A percentile compares a stretch with the other conserved stretches of the same genome.
phyloP scores from a whole-genome alignment of 2,797 vertebrate genomes.

The Myotis findleyi region DNA sequence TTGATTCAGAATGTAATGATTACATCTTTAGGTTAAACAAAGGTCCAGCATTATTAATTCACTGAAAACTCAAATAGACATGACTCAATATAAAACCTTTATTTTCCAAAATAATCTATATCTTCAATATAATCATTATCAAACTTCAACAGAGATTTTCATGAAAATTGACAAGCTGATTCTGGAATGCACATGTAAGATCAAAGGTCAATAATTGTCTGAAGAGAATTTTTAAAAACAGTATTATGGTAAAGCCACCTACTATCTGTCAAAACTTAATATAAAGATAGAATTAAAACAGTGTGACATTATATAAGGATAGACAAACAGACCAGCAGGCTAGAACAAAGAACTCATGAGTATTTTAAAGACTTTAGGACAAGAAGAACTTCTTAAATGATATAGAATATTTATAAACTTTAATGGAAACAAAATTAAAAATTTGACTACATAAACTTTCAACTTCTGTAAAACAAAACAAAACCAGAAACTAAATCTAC shows the following conservation, averaged over 20 bases:
- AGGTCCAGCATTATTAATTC: background rate
- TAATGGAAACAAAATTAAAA: background rate
- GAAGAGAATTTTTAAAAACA: background rate
- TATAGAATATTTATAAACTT: background rate
- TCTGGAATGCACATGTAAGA: background rate
- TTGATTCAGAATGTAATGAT: conserved; percentile 12
- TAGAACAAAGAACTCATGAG: background rate
- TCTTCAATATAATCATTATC: background rate
- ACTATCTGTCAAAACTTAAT: background rate
- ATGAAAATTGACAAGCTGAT: background rate
- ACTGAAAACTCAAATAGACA: background rate
- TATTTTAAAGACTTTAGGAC: background rate
- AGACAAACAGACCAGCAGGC: background rate
- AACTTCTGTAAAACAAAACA: background rate
- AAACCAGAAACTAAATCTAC: background rate
- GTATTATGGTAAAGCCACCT: background rate
- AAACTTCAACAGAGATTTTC: background rate
- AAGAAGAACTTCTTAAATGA: conserved; percentile 7
- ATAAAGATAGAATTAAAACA: conserved; percentile 1
- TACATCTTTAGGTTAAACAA: background rate
- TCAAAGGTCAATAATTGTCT: conserved; percentile 1
- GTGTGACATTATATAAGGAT: background rate
- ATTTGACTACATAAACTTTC: background rate
- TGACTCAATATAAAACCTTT: background rate
- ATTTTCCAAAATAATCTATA: background rate